phyloP scores from a whole-genome alignment of 1,140 invertebrate species.

The Ectropis grisescens region DNA sequence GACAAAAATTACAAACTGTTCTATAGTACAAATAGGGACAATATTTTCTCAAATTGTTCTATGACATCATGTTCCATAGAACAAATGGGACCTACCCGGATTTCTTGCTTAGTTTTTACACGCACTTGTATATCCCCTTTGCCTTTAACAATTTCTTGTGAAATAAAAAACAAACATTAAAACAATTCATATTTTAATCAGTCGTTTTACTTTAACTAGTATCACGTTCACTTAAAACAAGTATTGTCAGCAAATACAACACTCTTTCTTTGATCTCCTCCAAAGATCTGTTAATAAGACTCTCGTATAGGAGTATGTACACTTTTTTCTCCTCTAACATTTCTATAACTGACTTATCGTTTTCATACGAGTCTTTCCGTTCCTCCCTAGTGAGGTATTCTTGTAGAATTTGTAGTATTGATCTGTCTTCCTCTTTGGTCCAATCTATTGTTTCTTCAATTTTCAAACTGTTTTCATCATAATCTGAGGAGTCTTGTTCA shows the following conservation, averaged over 20 bases:
- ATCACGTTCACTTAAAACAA: constrained; percentile 17
- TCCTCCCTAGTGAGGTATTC: constrained; percentile 25
- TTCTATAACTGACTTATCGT: constrained; percentile 43
- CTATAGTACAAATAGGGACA: too few species aligned
- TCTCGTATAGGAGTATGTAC: constrained; percentile 20
- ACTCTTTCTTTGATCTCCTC: constrained; percentile 30
- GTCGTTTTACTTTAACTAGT: too few species aligned
- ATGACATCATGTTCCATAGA: too few species aligned
- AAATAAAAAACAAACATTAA: too few species aligned
- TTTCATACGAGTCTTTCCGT: constrained; percentile 19
- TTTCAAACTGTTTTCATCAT: constrained; percentile 22
- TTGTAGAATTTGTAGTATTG: constrained; percentile 41
- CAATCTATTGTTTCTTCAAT: constrained; percentile 32
- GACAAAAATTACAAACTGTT: too few species aligned
- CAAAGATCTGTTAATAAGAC: constrained; percentile 24
- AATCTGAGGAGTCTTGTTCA: constrained; percentile 2
- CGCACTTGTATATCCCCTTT: too few species aligned
- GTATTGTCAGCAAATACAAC: constrained; percentile 36
- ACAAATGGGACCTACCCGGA: too few species aligned
- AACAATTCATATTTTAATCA: too few species aligned
- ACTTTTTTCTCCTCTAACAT: constrained; percentile 37
- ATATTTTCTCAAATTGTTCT: too few species aligned
- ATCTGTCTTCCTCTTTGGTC: constrained; percentile 52
- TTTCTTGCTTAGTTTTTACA: too few species aligned
- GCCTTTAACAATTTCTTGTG: too few species aligned